Base-by-base conservation (phyloP, 2,113 vertebrate genomes). In the Motacilla tschutschensis region DNA sequence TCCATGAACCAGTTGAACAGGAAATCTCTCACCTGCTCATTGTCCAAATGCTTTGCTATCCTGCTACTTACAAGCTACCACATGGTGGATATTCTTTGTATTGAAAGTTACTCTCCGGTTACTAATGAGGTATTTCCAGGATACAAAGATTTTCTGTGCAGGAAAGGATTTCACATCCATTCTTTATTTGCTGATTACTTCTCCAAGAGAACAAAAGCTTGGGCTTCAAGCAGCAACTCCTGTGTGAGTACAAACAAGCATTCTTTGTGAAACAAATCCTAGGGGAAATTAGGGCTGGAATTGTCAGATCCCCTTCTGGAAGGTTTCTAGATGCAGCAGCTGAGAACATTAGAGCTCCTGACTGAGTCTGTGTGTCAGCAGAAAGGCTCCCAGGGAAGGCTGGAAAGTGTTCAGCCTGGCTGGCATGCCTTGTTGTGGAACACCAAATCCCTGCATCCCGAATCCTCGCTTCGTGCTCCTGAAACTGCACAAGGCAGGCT, bases 381-480 rank as follows among this genome's bases (percentile, higher is more conserved):
- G 38, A 41, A 80, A 28, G 51, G 22, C 40, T 82, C 24, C 72
- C 29, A 19, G 36, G 53, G 40, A 85, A 75, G 48, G 28, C 15
- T 58, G 78, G 57, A 36, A 53, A 25, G 21, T 35, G 17, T 38
- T 62, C 14, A 15, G 35, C 1, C 1, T 46, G 15, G 26, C 58
- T 58, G 53, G 21, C 11, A 3, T 29, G 29, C 29, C n/a, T 80
- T 46, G 40, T 75, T 18, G 5, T 0, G 1, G 47, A 73, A 21
- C 0, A 0, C 51, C 29, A 79, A 57, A 65, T 1, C 0, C 5
- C 1, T 17, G 17, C 33, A 69, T 53, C 38, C 21, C 19, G 53
- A 62, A 83, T 53, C 47, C 26, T 64, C 26, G 43, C 20, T 78
- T 65, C 0, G 0, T 78, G 29, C n/a, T 43, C 14, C 13, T 28